phyloP scores from a whole-genome alignment of 2,797 vertebrate genomes.

The Peromyscus melanophrys region DNA sequence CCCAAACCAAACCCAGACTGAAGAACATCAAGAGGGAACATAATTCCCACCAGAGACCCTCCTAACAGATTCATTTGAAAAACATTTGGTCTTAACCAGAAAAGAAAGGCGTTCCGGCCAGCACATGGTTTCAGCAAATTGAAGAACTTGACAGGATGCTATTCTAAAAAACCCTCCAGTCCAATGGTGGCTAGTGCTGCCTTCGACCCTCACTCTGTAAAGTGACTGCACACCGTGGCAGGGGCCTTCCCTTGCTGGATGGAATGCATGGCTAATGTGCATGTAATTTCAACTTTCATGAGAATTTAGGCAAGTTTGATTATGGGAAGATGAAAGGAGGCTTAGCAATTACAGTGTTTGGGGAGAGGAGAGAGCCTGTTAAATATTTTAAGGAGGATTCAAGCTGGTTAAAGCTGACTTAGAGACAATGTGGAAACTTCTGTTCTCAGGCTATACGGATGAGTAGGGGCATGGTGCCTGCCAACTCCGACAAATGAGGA shows the following conservation, averaged over 20 bases:
- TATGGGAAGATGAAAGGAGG: conserved; percentile 49
- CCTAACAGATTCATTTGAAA: conserved; percentile 51
- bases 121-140: not conserved
- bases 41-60: not conserved
- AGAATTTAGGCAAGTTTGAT: conserved; percentile 61
- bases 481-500: not conserved
- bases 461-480: not conserved
- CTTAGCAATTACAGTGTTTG: not conserved
- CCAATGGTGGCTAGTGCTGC: conserved; percentile 30
- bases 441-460: not conserved
- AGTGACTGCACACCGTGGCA: not conserved
- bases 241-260: not conserved
- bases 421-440: not conserved
- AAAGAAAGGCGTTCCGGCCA: not conserved
- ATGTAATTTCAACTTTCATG: conserved; percentile 49
- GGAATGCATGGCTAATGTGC: conserved; percentile 22
- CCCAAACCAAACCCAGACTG: conserved; percentile 44
- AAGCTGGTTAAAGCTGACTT: conserved; percentile 46
- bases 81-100: conserved; percentile 60
- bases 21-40: conserved; percentile 50
- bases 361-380: conserved; percentile 60
- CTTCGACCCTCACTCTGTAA: conserved; percentile 7
- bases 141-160: not conserved
- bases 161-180: not conserved
- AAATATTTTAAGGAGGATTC: conserved; percentile 78